These are phyloP conservation scores for Microtus obscurus DNA, from an alignment of 2,797 vertebrate genomes.

Conservation along the genomic window DNA sequence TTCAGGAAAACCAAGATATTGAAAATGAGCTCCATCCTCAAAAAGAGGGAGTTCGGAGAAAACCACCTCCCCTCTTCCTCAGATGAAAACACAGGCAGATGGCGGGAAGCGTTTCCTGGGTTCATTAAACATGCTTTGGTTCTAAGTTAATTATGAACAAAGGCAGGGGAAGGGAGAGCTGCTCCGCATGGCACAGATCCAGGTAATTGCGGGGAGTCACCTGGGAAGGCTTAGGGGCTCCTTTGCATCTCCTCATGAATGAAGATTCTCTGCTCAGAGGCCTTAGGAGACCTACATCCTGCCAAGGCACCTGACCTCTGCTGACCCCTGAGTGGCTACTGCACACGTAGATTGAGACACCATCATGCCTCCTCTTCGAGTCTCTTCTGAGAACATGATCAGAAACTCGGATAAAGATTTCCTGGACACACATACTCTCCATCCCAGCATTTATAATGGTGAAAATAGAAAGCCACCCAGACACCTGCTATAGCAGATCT, in stretches of 20 bases:
- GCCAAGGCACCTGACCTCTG: background rate
- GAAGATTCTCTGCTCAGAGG: background rate
- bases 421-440: conserved; percentile 45
- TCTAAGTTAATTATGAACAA: conserved; percentile 82
- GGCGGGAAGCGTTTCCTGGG: conserved; percentile 77
- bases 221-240: background rate
- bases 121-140: conserved; percentile 83
- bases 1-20: background rate
- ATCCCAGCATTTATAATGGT: conserved; percentile 43
- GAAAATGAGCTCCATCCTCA: conserved; percentile 60
- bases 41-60: conserved; percentile 53
- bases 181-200: conserved; percentile 72
- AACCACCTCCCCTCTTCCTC: conserved; percentile 78
- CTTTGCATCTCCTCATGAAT: background rate
- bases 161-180: conserved; percentile 53
- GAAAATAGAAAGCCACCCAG: background rate
- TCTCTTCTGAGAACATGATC: conserved; percentile 55
- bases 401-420: conserved; percentile 66
- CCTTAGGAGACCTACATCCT: background rate
- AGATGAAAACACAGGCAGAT: conserved; percentile 84
- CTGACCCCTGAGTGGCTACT: background rate
- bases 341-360: background rate
- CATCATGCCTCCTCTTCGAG: conserved; percentile 24
- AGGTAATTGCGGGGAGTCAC: conserved; percentile 52
- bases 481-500: background rate